Evolutionary conservation across 2,113 vertebrate species (phyloP), one percentile per base, ranked within the genome.

Genomic region (Psephotus haematonotus): DNA sequence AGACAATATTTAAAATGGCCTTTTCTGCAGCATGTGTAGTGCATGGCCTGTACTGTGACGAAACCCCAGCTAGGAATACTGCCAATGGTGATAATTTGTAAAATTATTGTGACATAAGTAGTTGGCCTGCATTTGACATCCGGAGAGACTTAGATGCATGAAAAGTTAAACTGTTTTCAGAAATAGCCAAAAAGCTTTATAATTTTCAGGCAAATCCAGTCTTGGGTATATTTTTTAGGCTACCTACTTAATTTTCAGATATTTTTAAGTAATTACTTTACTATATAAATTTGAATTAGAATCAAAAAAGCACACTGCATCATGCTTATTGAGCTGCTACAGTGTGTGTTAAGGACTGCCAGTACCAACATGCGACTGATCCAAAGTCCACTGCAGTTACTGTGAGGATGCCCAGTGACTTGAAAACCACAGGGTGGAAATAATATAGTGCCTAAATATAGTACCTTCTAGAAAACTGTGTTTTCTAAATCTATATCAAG

Each of bases 51-150:
- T 18, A 63, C 19, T 13, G 13, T 82, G 83, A 93, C 77, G 71
- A 94, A 95, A 81, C 41, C 11, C 84, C 80, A 92, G 88, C 96
- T 95, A 93, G 70, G 82, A 95, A 84, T 35, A 39, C 37, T 94
- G 90, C 82, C 86, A 41, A 68, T 47, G 77, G 81, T 53, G 63
- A 88, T 89, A n/a, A 72, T 71, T 91, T 39, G 2, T 52, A 90
- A 75, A 86, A 81, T 68, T n/a, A 81, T 43, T 87, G 39, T 95
- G 82, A 77, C 11, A 14, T 92, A 90, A 96, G 70, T 90, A 79
- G 85, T 55, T 83, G 77, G 65, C 39, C 82, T 88, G 74, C 81
- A 93, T 94, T 47, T 96, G 91, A 95, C 50, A 71, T 74, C 71
- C 37, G 37, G 86, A 94, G 77, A 93, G 68, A 94, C 47, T 44